Conservation (phyloP, 35 echinoderm and acorn worm species). For the Nesometra sesokonis region DNA sequence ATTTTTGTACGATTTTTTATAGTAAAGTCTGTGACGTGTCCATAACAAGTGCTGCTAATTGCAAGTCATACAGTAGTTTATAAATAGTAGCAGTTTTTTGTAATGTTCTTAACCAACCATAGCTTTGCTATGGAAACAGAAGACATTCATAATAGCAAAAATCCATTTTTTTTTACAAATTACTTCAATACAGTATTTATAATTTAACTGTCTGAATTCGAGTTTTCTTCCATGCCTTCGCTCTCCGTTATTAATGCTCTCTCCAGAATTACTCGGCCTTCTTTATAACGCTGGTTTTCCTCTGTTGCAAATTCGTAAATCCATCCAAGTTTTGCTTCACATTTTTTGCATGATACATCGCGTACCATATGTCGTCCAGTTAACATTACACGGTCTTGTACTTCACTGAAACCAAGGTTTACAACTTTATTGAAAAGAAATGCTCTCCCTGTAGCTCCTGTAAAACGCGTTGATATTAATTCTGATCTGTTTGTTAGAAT, state of each 20-base stretch:
- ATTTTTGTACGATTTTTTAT: no score
- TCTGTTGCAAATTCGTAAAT: constrained; percentile 98
- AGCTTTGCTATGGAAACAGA: neutral
- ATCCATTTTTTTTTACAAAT: neutral
- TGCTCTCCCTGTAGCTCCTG: constrained; percentile 83
- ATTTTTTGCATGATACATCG: constrained; percentile 96
- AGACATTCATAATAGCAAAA: neutral
- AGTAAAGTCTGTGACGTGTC: no score
- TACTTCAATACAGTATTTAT: neutral
- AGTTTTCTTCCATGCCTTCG: constrained; percentile 75
- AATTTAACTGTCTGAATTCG: neutral
- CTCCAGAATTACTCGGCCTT: constrained; percentile 89
- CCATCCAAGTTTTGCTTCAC: constrained; percentile 89
- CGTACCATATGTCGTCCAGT: constrained; percentile 95
- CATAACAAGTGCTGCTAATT: no score
- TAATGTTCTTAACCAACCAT: no score
- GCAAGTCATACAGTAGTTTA: no score
- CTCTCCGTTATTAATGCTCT: constrained; percentile 89
- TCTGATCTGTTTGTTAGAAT: constrained; percentile 84
- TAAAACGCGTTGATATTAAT: constrained; percentile 86
- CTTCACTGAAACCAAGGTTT: constrained; percentile 76
- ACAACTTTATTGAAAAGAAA: constrained; percentile 90
- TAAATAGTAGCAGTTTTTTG: no score
- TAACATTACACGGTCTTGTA: constrained; percentile 90
- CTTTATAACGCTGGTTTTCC: constrained; percentile 91